These are phyloP conservation scores for Thryonomys swinderianus DNA, from an alignment of 2,113 vertebrate species.

Conservation along the genomic window DNA sequence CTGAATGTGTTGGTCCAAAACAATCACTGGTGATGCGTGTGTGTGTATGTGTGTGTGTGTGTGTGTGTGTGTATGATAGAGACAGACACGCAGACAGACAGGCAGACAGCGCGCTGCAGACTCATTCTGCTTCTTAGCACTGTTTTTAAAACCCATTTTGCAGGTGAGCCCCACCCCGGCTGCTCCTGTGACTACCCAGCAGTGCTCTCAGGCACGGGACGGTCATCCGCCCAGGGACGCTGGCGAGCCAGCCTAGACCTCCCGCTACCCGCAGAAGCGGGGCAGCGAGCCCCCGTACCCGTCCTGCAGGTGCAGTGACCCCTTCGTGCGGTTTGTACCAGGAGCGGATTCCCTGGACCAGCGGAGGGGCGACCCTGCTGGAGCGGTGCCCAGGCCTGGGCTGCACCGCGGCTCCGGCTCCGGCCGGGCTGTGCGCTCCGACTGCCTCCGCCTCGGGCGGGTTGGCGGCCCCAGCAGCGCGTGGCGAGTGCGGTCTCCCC, in stretches of 20 bases:
- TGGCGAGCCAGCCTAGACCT: not conserved
- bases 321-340: not conserved
- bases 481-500: not conserved
- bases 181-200: not conserved
- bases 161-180: not conserved
- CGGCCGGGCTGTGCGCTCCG: not conserved
- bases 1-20: not conserved
- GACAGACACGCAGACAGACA: no score
- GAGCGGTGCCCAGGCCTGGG: no score
- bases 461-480: not conserved
- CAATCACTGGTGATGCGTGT: not conserved
- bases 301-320: not conserved
- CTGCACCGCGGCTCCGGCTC: accelerated
- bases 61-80: not conserved
- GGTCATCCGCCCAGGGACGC: no score
- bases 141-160: not conserved
- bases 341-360: not conserved
- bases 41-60: not conserved
- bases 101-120: no score
- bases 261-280: not conserved
- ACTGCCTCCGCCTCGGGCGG: not conserved
- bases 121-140: not conserved
- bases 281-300: not conserved
- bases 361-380: no score
- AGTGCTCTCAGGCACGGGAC: no score